Percentiles rank a stretch among this genome's conserved stretches.
Evolutionary conservation across 2,888 invertebrate genomes (phyloP).

Genomic region (Eristalis pertinax): DNA sequence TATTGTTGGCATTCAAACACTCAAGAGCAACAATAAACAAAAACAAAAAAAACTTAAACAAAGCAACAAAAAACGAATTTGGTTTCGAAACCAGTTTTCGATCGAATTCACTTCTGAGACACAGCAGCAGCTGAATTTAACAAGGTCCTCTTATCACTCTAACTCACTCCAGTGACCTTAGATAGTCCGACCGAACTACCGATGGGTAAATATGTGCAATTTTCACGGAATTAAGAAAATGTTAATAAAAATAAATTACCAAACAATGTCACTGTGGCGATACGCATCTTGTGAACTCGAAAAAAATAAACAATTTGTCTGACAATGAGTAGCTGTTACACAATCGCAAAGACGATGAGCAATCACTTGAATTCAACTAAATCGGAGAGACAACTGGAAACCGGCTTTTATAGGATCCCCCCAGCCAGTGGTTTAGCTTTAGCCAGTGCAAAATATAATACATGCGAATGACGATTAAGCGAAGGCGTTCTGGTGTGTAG

Average conservation of each 20-base stretch:
- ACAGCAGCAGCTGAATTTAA: neutral
- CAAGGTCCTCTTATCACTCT: neutral
- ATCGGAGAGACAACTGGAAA: slow-evolving; percentile 38
- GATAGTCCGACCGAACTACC: neutral
- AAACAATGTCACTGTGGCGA: slow-evolving; percentile 46
- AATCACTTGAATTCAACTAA: slow-evolving; percentile 59
- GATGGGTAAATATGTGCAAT: neutral
- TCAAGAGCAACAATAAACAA: neutral
- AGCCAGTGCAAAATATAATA: neutral
- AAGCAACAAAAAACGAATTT: neutral
- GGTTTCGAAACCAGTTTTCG: neutral
- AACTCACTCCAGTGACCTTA: neutral
- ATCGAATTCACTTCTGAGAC: neutral
- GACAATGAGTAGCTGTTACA: neutral
- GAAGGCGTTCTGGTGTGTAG: slow-evolving; percentile 13
- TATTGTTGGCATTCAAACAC: neutral
- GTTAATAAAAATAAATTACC: slow-evolving; percentile 35
- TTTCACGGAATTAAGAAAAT: neutral
- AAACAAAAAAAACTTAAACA: no score
- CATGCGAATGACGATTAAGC: slow-evolving; percentile 1
- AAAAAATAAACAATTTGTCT: neutral
- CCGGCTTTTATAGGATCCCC: slow-evolving; percentile 63
- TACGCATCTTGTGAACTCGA: slow-evolving; percentile 40
- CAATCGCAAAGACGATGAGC: slow-evolving; percentile 42
- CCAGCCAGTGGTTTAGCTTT: neutral